These are phyloP conservation scores for Chymomyza amoena DNA, from an alignment of 2,888 invertebrate genomes.

Conservation along the genomic window DNA sequence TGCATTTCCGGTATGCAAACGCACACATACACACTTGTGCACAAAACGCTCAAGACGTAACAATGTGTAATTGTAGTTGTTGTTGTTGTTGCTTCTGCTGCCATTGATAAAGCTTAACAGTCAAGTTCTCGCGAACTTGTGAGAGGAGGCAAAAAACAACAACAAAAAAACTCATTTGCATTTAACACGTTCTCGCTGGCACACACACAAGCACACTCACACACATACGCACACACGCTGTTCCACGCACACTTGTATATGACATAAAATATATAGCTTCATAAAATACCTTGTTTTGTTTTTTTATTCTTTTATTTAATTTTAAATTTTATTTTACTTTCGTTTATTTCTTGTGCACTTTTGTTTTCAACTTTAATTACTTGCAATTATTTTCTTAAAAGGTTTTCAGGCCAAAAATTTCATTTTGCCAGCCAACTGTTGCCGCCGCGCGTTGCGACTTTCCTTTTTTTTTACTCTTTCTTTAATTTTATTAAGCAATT, in stretches of 20 bases:
- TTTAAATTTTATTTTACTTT: background rate
- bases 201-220: constrained; percentile 12
- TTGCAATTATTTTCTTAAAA: constrained; percentile 58
- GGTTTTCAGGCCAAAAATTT: constrained; percentile 3
- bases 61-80: background rate
- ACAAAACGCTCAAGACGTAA: background rate
- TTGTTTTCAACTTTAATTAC: constrained; percentile 37
- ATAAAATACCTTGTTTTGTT: constrained; percentile 46
- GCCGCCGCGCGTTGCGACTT: constrained; percentile 17
- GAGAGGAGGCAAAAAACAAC: background rate
- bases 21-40: too few species aligned
- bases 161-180: constrained; percentile 57
- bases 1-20: constrained; percentile 75
- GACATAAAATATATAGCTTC: background rate
- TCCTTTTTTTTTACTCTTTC: background rate
- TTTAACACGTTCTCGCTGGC: constrained; percentile 56
- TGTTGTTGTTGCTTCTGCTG: constrained; percentile 60
- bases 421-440: constrained; percentile 1
- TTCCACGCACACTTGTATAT: constrained; percentile 5
- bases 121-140: constrained; percentile 10
- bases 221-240: constrained; percentile 5
- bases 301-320: too few species aligned
- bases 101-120: constrained; percentile 53
- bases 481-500: constrained; percentile 43
- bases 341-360: constrained; percentile 21